Evolutionary conservation across 2,888 invertebrate species (phyloP).

Genomic region (Noctua pronuba): DNA sequence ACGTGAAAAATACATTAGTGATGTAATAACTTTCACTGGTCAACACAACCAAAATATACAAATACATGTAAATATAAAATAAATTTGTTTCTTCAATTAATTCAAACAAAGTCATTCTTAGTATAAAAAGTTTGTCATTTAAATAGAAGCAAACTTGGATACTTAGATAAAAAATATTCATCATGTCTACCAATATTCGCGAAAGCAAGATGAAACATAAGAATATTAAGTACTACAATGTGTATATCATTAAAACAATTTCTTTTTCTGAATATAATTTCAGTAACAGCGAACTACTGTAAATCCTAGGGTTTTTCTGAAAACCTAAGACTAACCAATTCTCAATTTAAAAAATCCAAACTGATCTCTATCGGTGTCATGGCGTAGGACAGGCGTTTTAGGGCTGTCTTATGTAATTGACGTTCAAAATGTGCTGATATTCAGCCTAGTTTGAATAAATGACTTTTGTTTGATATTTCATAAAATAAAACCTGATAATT

Average conservation of each 20-base stretch:
- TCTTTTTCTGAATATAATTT: neutral
- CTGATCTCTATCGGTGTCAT: no score
- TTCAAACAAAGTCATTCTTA: conserved; percentile 12
- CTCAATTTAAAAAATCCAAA: neutral
- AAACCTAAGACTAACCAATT: neutral
- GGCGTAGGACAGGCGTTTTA: no score
- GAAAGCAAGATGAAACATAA: neutral
- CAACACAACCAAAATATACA: conserved; percentile 52
- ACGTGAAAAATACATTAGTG: conserved; percentile 29
- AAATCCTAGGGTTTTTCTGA: neutral
- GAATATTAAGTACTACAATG: neutral
- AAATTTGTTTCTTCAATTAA: conserved; percentile 37
- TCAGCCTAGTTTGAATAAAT: no score
- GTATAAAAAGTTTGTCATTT: neutral
- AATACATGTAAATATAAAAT: conserved; percentile 33
- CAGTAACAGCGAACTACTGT: neutral
- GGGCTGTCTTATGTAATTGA: no score
- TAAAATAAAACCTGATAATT: neutral
- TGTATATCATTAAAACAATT: neutral
- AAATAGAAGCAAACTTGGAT: conserved; percentile 17
- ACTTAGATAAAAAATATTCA: neutral
- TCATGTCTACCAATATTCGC: conserved; percentile 1
- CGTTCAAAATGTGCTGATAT: no score
- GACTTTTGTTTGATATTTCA: neutral
- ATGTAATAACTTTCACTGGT: conserved; percentile 23